Evolutionary conservation across 2,797 vertebrate genomes (phyloP), one percentile per base, ranked within the genome.

Genomic region (Scomberomorus guttatus): DNA sequence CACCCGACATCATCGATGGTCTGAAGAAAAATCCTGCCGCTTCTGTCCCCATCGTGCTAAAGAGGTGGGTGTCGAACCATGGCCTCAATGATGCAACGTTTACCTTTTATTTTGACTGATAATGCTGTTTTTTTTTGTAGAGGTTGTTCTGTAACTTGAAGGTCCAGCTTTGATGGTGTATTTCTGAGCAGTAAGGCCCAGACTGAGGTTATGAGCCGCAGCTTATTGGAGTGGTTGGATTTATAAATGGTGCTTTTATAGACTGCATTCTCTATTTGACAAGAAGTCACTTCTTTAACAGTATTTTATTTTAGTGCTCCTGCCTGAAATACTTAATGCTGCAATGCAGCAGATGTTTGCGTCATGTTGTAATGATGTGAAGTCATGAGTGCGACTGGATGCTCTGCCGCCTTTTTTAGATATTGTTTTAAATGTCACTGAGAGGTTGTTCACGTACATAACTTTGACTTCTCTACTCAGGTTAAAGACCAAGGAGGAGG

Each of bases 401-500:
- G n/a, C n/a, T 34, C 10, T 0, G 13, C 32, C 13, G n/a, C 5
- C 39, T 29, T 24, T 52, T 34, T 70, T 18, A 15, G 6, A 34
- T 34, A 9, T 34, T 34, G 32, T 32, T 60, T 27, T 0, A 50
- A 42, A 20, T 65, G 6, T 71, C 0, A 20, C 25, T 56, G 2
- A 62, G 37, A 24, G 29, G 27, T 22, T 64, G 20, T n/a, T 1
- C 7, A 1, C 8, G 1, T 42, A 6, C 12, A 46, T 73, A 18
- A 70, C 48, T 60, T 14, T 32, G 15, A 62, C 27, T 37, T 63
- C 58, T 80, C 27, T 13, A n/a, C 54, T 50, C 84, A 99, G 98
- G 91, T 95, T 99, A 92, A 99, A 99, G 95, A 98, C 96, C 89
- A 99, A 99, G 93, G 98, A 99, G 73, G 98, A 99, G 37, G 98